Conservation (phyloP, 2,888 invertebrate genomes). For the Nephrotoma guestfalica region DNA sequence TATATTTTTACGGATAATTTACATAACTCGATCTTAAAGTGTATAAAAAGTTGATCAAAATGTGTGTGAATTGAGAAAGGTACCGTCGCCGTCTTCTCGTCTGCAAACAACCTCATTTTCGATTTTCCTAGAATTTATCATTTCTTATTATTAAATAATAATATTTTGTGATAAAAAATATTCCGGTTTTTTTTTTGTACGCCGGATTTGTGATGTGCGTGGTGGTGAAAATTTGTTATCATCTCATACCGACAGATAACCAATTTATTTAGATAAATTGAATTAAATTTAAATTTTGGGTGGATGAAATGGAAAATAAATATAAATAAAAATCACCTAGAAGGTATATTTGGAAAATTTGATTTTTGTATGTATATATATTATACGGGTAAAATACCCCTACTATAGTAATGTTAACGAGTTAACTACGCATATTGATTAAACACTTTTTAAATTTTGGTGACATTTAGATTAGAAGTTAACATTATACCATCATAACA, state of each 20-base stretch:
- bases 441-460: neutral
- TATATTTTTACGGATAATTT: neutral
- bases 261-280: neutral
- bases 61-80: neutral
- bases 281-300: neutral
- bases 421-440: neutral
- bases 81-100: neutral
- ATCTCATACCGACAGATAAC: neutral
- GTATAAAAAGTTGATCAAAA: neutral
- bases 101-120: neutral
- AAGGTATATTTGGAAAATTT: neutral
- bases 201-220: neutral
- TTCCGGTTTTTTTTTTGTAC: neutral
- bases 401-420: neutral
- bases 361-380: neutral
- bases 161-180: neutral
- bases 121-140: neutral
- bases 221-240: neutral
- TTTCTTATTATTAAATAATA: neutral
- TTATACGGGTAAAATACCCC: neutral
- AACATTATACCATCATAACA: neutral
- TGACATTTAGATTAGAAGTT: neutral
- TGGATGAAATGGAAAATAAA: neutral
- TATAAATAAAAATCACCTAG: neutral
- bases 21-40: neutral